phyloP scores from a whole-genome alignment of 92 coral and sea anemone genomes.

The Umimayanthus kanabou region DNA sequence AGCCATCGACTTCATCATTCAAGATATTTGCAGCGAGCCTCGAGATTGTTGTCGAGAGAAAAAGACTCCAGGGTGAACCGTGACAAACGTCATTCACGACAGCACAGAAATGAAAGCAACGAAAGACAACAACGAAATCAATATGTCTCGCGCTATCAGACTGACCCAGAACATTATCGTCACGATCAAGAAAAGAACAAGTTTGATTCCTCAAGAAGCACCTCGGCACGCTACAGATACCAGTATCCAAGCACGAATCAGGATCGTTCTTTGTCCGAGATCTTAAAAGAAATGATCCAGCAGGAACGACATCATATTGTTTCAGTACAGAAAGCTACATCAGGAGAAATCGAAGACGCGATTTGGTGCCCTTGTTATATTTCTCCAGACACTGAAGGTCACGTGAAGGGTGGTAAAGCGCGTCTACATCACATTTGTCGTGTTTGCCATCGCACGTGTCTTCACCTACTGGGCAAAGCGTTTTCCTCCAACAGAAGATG shows the following conservation, averaged over 20 bases:
- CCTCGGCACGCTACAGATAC: neutral
- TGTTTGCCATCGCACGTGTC: conserved; percentile 17
- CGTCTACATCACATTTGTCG: conserved; percentile 36
- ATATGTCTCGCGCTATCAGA: neutral
- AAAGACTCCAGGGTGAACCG: too few relatives aligned
- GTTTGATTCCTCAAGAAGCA: neutral
- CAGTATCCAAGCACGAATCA: neutral
- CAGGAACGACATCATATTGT: conserved; percentile 42
- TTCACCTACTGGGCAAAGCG: conserved; percentile 42
- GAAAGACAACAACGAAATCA: neutral
- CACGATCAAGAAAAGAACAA: too few relatives aligned
- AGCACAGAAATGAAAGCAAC: neutral
- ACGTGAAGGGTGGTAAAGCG: conserved; percentile 42
- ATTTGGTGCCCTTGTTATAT: conserved; percentile 45
- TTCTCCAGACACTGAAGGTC: conserved; percentile 7
- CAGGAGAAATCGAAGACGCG: conserved; percentile 33
- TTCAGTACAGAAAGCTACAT: neutral
- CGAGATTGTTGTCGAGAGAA: neutral
- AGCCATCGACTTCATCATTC: neutral
- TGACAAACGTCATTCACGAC: neutral
- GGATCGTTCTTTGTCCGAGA: neutral
- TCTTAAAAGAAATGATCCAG: neutral
- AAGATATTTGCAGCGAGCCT: neutral
- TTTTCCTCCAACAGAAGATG: conserved; percentile 37
- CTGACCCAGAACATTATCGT: neutral